Evolutionary conservation across 2,888 invertebrate species (phyloP), one percentile per base, ranked within the genome.

Genomic region (Catocala fraxini): DNA sequence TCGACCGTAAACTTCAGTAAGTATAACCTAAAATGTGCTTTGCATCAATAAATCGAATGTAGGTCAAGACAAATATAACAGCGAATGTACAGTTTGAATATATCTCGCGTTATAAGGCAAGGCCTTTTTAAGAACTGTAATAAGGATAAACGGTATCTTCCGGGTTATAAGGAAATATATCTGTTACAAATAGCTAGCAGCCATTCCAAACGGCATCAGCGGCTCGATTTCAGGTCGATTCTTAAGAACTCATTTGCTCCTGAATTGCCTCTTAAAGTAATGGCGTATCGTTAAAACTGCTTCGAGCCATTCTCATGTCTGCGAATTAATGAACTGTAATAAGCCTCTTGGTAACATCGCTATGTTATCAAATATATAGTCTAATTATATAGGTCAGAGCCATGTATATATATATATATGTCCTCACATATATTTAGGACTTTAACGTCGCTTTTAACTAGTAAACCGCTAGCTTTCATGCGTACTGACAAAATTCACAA

Each of bases 311-410:
- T 79, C 79, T 73, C 83, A 80, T 87, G 83, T 81, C 78, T 76
- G 66, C 77, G 83, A 86, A 88, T 87, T 87, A 86, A 89, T 89
- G 86, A 85, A 82, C 77, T 84, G 80, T 83, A 86, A 87, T 86
- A 88, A 87, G 80, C 84, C 81, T 77, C 77, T 79, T 80, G 12
- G 10, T 6, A 41, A 41, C 41, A 41, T 10, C 34, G 11, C 35
- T 35, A n/a, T 48, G 9, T 7, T 39, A 39, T 39, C 9, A 39
- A 7, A 39, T 39, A 39, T 25, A 25, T 39, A 39, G 7, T 39
- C 6, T 7, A 39, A 39, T 7, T 39, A 39, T 39, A 39, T 25
- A 4, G 25, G 4, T 25, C 25, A 25, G 25, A 25, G 25, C 25
- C 3, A 25, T 3, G 25, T 3, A 3, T 25, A 25, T 25, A 3